phyloP scores from a whole-genome alignment of 2,113 vertebrate genomes.

The Ginglymostoma cirratum region DNA sequence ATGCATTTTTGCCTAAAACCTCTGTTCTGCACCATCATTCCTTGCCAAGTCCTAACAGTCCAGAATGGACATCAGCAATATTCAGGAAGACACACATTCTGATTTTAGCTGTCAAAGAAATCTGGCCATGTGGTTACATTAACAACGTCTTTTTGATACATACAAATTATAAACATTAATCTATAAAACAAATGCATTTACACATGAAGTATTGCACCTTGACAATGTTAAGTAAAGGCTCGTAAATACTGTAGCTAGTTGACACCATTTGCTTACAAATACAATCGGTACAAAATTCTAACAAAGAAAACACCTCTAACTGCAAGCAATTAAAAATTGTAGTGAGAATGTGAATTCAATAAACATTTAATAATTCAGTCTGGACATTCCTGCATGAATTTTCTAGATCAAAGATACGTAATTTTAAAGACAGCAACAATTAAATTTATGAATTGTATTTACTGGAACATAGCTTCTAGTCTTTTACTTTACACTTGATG shows the following conservation, averaged over 20 bases:
- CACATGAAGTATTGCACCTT: not conserved
- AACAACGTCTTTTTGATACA: not conserved
- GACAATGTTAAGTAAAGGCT: not conserved
- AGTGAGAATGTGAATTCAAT: not conserved
- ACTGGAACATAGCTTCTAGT: not conserved
- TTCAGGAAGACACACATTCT: not conserved
- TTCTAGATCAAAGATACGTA: not conserved
- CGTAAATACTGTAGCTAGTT: not conserved
- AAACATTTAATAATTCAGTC: not conserved
- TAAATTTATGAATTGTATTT: not conserved
- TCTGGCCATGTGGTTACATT: constrained; percentile 19
- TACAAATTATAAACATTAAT: not conserved
- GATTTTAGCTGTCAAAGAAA: not conserved
- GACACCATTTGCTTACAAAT: not conserved
- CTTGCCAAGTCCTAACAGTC: not conserved
- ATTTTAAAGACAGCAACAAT: not conserved
- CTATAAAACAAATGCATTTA: not conserved
- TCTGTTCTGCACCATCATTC: not conserved
- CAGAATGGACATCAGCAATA: not conserved
- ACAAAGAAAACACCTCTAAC: not conserved
- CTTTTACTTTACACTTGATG: not conserved
- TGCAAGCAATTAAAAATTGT: not conserved
- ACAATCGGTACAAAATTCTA: not conserved
- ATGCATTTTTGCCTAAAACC: not conserved
- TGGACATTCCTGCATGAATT: not conserved